These are phyloP conservation scores for Lampris incognitus DNA, from an alignment of 2,113 vertebrate species.

Conservation along the genomic window DNA sequence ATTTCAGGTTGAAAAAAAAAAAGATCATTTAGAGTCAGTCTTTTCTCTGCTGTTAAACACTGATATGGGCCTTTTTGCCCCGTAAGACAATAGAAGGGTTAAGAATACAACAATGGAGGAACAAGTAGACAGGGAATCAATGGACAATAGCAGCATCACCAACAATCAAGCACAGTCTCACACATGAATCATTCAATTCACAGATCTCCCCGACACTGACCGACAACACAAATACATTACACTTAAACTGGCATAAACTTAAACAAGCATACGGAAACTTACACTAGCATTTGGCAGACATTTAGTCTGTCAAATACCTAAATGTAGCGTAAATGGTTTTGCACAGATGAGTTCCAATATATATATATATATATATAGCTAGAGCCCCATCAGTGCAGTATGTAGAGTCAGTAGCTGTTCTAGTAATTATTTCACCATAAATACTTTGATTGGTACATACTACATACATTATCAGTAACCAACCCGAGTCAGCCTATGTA, in stretches of 20 bases:
- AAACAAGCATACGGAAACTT: no score
- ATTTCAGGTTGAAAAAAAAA: neutral
- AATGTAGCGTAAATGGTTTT: neutral
- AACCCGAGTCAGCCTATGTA: no score
- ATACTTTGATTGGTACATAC: neutral
- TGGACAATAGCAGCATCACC: conserved; percentile 57
- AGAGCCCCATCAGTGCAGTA: no score
- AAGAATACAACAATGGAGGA: conserved; percentile 30
- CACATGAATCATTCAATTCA: conserved; percentile 56
- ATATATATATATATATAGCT: neutral
- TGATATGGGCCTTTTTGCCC: no score
- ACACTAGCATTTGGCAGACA: no score
- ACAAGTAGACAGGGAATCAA: conserved; percentile 58
- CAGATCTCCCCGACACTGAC: conserved; percentile 36
- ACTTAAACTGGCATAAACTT: no score
- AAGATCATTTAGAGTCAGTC: no score
- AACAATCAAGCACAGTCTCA: conserved; percentile 52
- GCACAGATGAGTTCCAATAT: neutral
- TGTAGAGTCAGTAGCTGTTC: no score
- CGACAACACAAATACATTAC: conserved; percentile 1
- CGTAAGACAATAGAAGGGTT: conserved; percentile 8
- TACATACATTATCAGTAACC: no score
- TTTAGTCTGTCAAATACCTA: no score
- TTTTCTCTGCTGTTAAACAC: no score
- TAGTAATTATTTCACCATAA: neutral